phyloP scores from a whole-genome alignment of 2,113 vertebrate species.

The Syngnathus floridae region DNA sequence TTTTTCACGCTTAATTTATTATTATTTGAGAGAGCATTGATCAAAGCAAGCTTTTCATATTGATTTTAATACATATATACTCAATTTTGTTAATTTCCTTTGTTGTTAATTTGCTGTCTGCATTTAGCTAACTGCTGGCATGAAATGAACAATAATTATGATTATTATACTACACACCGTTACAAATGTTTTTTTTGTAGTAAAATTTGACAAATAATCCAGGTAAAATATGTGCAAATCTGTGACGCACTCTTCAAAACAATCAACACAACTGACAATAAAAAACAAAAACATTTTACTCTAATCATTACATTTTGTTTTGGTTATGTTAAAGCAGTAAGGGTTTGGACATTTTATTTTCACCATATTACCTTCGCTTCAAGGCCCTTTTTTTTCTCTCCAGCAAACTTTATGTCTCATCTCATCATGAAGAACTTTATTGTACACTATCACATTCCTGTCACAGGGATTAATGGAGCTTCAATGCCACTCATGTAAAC shows the following conservation, averaged over 20 bases:
- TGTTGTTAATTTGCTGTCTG: constrained; percentile 12
- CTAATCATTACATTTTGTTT: background rate
- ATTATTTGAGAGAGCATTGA: constrained; percentile 56
- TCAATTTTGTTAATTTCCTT: constrained; percentile 51
- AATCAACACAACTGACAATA: background rate
- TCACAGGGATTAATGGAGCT: background rate
- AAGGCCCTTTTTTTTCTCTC: background rate
- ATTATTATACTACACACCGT: background rate
- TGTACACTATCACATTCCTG: background rate
- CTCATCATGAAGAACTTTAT: background rate
- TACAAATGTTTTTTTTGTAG: background rate
- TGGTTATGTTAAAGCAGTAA: background rate
- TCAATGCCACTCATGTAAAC: constrained; percentile 15
- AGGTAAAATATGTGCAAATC: background rate
- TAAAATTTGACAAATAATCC: background rate
- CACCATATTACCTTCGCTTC: background rate
- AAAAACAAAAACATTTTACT: background rate
- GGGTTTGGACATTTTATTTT: background rate
- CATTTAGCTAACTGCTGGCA: constrained; percentile 10
- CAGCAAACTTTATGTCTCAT: background rate
- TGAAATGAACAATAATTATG: constrained; percentile 9
- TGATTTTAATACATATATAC: constrained; percentile 66
- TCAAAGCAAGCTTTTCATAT: constrained; percentile 59
- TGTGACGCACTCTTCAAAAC: background rate
- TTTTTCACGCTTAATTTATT: constrained; percentile 70